These are phyloP conservation scores for Hormaphis cornu DNA, from an alignment of 1,140 invertebrate species.

Conservation along the genomic window DNA sequence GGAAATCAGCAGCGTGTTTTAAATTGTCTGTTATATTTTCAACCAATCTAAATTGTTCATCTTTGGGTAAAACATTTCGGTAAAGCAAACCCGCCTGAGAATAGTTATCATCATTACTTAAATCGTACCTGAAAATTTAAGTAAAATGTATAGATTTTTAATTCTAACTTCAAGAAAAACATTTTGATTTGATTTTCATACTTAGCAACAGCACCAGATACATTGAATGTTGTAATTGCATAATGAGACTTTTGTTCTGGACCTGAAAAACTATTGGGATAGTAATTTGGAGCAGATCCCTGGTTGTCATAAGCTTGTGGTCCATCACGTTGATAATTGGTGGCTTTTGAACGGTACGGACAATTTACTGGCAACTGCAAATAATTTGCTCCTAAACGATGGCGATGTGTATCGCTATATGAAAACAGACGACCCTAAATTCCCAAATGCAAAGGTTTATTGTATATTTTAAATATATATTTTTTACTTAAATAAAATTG, in stretches of 20 bases:
- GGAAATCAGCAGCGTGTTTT: conserved; percentile 67
- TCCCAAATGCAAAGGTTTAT: conserved; percentile 41
- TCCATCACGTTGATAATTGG: conserved; percentile 86
- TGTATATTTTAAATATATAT: neutral
- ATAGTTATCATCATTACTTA: conserved; percentile 82
- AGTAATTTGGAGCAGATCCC: conserved; percentile 84
- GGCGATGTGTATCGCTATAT: conserved; percentile 88
- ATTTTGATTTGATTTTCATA: conserved; percentile 18
- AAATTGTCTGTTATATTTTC: conserved; percentile 73
- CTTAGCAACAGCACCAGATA: conserved; percentile 47
- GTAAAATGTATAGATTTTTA: neutral
- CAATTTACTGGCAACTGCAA: conserved; percentile 92
- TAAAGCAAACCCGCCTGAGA: conserved; percentile 74
- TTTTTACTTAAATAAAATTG: neutral
- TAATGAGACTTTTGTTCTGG: conserved; percentile 52
- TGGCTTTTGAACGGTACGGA: conserved; percentile 53
- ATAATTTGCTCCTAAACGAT: conserved; percentile 87
- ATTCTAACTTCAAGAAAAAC: neutral
- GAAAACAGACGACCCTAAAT: conserved; percentile 78
- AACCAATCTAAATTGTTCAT: conserved; percentile 60
- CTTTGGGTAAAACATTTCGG: conserved; percentile 63
- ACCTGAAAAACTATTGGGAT: conserved; percentile 87
- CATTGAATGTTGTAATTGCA: conserved; percentile 39
- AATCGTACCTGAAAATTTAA: conserved; percentile 54
- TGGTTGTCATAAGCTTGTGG: conserved; percentile 55